These are phyloP conservation scores for Cherax quadricarinatus DNA, from an alignment of 1,140 invertebrate species.

Conservation along the genomic window DNA sequence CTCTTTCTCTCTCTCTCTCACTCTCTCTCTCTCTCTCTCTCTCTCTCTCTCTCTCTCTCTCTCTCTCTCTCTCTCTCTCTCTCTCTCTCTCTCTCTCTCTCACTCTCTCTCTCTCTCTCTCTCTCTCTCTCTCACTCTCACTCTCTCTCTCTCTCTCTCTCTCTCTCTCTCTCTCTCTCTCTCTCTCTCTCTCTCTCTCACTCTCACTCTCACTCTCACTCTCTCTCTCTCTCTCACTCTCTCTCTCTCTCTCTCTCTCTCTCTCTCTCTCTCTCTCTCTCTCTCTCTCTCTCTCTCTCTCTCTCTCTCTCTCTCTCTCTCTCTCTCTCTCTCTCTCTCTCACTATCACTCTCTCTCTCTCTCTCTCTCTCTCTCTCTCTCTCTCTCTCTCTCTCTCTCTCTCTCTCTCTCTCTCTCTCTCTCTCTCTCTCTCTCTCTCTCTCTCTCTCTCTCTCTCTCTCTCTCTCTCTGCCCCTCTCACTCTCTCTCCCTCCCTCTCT, in stretches of 20 bases:
- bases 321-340: background rate
- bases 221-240: background rate
- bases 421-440: background rate
- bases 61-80: no score
- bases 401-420: background rate
- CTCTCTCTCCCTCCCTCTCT: no score
- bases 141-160: background rate
- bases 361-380: no score
- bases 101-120: background rate
- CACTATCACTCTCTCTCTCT: background rate
- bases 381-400: no score
- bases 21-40: no score
- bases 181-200: background rate
- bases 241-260: background rate
- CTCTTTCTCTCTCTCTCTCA: slow-evolving; percentile 4
- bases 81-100: background rate
- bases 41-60: no score
- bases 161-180: slow-evolving; percentile 5
- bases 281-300: no score
- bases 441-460: slow-evolving; percentile 2
- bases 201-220: background rate
- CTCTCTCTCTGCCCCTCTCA: no score
- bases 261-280: no score
- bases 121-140: background rate
- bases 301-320: background rate